Conservation (phyloP, 2,888 invertebrate genomes). For the Andrena camellia region DNA sequence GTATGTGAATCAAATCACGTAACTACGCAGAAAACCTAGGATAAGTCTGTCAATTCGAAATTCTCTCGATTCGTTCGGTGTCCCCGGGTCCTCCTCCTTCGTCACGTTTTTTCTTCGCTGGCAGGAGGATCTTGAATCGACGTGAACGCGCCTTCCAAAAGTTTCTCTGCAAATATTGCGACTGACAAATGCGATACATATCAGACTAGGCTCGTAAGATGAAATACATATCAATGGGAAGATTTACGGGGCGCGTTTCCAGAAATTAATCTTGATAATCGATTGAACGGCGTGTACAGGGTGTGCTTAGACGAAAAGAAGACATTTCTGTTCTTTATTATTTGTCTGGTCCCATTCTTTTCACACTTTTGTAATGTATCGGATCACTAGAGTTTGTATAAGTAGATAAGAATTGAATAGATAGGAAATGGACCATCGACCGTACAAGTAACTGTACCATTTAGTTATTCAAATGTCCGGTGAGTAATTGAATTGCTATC, state of each 20-base stretch:
- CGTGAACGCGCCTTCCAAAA: slow-evolving; percentile 46
- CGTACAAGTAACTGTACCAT: neutral
- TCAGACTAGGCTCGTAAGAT: slow-evolving; percentile 62
- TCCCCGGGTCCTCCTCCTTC: slow-evolving; percentile 31
- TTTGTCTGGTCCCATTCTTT: neutral
- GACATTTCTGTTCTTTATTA: neutral
- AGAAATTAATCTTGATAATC: neutral
- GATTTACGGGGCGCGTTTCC: slow-evolving; percentile 14
- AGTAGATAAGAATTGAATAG: slow-evolving; percentile 13
- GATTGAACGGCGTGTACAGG: slow-evolving; percentile 35
- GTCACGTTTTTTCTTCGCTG: neutral
- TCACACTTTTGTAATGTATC: neutral
- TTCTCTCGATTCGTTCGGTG: slow-evolving; percentile 47
- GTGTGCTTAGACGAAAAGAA: neutral
- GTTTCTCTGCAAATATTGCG: slow-evolving; percentile 54
- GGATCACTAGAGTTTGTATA: slow-evolving; percentile 3
- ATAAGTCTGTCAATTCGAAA: slow-evolving; percentile 60
- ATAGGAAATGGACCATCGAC: neutral
- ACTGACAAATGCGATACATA: slow-evolving; percentile 72
- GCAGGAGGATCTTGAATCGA: slow-evolving; percentile 16
- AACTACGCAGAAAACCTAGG: slow-evolving; percentile 38
- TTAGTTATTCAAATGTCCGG: neutral
- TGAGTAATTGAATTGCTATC: neutral
- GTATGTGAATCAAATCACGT: slow-evolving; percentile 59
- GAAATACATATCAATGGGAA: slow-evolving; percentile 35